Evolutionary conservation across 2,888 invertebrate species (phyloP).

Genomic region (Drosophila yooni): DNA sequence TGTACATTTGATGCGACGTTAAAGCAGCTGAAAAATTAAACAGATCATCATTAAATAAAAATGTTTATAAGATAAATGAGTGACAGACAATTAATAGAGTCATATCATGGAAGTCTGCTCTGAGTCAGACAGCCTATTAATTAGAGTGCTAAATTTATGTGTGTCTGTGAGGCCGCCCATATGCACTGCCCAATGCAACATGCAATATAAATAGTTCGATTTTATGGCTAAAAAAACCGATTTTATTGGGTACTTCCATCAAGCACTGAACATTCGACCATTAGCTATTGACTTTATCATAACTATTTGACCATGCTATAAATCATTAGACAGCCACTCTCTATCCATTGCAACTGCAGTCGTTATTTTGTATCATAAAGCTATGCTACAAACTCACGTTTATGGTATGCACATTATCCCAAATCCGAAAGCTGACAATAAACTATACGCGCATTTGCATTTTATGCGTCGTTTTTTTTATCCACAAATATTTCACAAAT

Average conservation of each 20-base stretch:
- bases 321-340: slow-evolving; percentile 25
- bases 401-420: slow-evolving; percentile 8
- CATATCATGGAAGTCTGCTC: neutral
- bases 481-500: neutral
- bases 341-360: slow-evolving; percentile 16
- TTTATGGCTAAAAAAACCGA: neutral
- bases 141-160: neutral
- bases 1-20: neutral
- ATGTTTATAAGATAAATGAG: slow-evolving; percentile 1
- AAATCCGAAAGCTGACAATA: slow-evolving; percentile 22
- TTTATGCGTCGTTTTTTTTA: slow-evolving; percentile 28
- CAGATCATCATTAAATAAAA: neutral
- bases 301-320: slow-evolving; percentile 11
- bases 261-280: neutral
- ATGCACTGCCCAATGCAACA: neutral
- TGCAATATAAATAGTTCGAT: neutral
- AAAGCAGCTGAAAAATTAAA: neutral
- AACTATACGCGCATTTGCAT: slow-evolving; percentile 49
- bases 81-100: neutral
- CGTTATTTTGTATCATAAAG: slow-evolving; percentile 28
- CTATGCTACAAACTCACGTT: slow-evolving; percentile 5
- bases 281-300: slow-evolving; percentile 10
- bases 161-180: neutral
- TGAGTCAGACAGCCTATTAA: neutral
- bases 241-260: neutral